These are phyloP conservation scores for Sisyra nigra DNA, from an alignment of 2,888 invertebrate genomes.

Conservation along the genomic window DNA sequence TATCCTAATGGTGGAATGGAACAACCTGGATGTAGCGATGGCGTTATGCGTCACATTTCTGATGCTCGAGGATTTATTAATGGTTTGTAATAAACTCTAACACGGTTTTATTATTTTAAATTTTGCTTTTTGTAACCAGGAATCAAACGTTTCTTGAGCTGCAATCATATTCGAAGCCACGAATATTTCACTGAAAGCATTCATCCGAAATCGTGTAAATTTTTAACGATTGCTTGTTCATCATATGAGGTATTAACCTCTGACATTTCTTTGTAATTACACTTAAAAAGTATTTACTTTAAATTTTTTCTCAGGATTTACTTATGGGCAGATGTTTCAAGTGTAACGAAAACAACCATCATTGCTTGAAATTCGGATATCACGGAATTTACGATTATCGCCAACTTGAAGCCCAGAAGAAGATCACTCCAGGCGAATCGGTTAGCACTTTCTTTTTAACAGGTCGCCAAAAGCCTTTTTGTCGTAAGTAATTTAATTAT, in stretches of 20 bases:
- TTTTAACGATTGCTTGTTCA: slow-evolving; percentile 59
- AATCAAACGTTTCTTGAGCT: slow-evolving; percentile 56
- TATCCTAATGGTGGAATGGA: slow-evolving; percentile 78
- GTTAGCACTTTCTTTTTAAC: slow-evolving; percentile 58
- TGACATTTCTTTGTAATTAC: not conserved
- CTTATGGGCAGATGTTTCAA: slow-evolving; percentile 51
- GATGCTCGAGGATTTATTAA: slow-evolving; percentile 34
- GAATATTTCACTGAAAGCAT: slow-evolving; percentile 75
- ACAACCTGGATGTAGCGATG: slow-evolving; percentile 51
- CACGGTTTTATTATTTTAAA: slow-evolving; percentile 20
- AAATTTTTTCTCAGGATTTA: slow-evolving; percentile 36
- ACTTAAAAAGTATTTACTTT: slow-evolving; percentile 10
- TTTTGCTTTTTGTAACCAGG: slow-evolving; percentile 26
- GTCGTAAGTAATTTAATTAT: slow-evolving; percentile 41
- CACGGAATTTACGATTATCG: slow-evolving; percentile 39
- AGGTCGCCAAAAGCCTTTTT: slow-evolving; percentile 50
- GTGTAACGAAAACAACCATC: slow-evolving; percentile 45
- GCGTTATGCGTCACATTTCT: slow-evolving; percentile 45
- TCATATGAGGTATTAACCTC: slow-evolving; percentile 46
- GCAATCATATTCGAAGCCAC: slow-evolving; percentile 76
- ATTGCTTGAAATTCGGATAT: slow-evolving; percentile 53
- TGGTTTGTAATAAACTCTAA: slow-evolving; percentile 28
- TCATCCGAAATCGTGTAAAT: slow-evolving; percentile 51
- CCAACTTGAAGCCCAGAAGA: slow-evolving; percentile 27
- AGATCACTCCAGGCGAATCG: slow-evolving; percentile 31